Evolutionary conservation across 2,797 vertebrate genomes (phyloP).

Genomic region (Austrolebias charrua): DNA sequence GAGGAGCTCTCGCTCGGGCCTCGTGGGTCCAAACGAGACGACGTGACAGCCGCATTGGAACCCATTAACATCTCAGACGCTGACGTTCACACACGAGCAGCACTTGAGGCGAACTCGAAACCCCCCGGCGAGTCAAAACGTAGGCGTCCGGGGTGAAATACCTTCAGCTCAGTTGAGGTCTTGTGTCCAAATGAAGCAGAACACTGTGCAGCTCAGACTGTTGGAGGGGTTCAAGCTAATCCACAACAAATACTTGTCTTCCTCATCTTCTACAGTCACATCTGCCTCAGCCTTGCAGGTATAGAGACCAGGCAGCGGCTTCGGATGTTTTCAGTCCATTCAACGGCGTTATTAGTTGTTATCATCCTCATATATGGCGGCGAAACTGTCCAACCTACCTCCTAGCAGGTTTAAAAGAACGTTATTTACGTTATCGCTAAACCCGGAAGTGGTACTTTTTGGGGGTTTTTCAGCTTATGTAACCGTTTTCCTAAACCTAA

Average conservation of each 20-base stretch:
- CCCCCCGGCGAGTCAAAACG: neutral
- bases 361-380: no score
- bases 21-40: constrained; percentile 38
- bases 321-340: no score
- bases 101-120: constrained; percentile 5
- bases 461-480: no score
- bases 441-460: no score
- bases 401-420: no score
- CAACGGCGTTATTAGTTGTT: no score
- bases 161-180: neutral
- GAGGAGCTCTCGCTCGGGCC: constrained; percentile 37
- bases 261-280: constrained; percentile 15
- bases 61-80: constrained; percentile 50
- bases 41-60: constrained; percentile 52
- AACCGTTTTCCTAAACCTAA: no score
- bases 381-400: no score
- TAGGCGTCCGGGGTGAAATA: neutral
- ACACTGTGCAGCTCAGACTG: constrained; percentile 1
- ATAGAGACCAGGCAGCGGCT: no score
- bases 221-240: neutral
- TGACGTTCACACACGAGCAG: constrained; percentile 16
- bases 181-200: neutral
- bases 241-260: constrained; percentile 1
- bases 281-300: constrained; percentile 2
- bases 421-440: no score